Evolutionary conservation across 2,888 invertebrate species (phyloP).

Genomic region (Erannis defoliaria): DNA sequence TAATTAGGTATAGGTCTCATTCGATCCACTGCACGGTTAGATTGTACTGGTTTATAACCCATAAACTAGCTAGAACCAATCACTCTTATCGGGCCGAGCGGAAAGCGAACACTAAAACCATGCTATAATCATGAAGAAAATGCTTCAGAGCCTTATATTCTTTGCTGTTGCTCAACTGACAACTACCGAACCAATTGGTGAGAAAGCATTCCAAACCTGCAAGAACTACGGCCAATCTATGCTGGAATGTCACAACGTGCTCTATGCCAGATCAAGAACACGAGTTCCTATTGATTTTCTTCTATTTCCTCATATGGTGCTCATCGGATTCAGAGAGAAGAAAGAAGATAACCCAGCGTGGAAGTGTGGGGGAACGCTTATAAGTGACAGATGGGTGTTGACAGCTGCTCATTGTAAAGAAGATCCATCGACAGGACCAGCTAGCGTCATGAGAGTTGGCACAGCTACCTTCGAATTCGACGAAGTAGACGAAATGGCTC

Average conservation of each 20-base stretch:
- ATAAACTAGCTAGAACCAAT: conserved; percentile 41
- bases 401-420: conserved; percentile 80
- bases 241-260: conserved; percentile 79
- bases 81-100: conserved; percentile 38
- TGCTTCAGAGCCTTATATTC: conserved; percentile 36
- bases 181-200: conserved; percentile 57
- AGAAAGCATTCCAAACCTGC: conserved; percentile 73
- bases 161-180: conserved; percentile 22
- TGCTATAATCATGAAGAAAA: conserved; percentile 20
- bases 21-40: conserved; percentile 32
- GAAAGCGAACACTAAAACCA: conserved; percentile 16
- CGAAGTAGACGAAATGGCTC: conserved; percentile 80
- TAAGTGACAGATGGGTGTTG: conserved; percentile 75
- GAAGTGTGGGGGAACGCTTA: conserved; percentile 80
- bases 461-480: conserved; percentile 83
- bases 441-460: conserved; percentile 83
- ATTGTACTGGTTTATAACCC: conserved; percentile 30
- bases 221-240: conserved; percentile 68
- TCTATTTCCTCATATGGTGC: conserved; percentile 89
- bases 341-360: conserved; percentile 55
- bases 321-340: conserved; percentile 70
- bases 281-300: conserved; percentile 78
- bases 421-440: conserved; percentile 77
- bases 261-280: conserved; percentile 63
- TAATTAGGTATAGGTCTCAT: conserved; percentile 25